Evolutionary conservation across 2,888 invertebrate species (phyloP).

Genomic region (Cryptus viduatorius): DNA sequence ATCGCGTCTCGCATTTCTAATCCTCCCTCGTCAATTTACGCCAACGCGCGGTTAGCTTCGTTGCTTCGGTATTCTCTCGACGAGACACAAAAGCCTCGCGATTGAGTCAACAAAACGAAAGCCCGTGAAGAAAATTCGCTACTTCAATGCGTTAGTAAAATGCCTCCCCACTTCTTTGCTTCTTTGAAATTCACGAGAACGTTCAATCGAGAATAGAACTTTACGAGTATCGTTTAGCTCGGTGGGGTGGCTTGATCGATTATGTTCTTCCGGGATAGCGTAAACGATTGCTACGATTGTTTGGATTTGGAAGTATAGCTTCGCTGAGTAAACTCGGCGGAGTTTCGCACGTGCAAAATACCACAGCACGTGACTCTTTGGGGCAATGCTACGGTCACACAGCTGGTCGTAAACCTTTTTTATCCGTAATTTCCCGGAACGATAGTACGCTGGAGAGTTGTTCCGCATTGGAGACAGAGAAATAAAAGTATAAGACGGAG

Average conservation of each 20-base stretch:
- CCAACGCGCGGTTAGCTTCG: conserved; percentile 8
- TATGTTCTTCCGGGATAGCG: conserved; percentile 42
- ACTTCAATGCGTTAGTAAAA: conserved; percentile 12
- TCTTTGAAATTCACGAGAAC: neutral
- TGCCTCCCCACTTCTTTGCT: neutral
- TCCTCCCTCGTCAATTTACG: conserved; percentile 17
- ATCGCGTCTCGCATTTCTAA: conserved; percentile 62
- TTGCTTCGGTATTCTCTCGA: neutral
- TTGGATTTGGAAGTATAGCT: conserved; percentile 10
- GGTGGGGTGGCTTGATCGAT: conserved; percentile 30
- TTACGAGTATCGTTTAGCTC: conserved; percentile 38
- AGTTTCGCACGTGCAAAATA: conserved; percentile 53
- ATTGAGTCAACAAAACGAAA: conserved; percentile 35
- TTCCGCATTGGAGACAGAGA: conserved; percentile 43
- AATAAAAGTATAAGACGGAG: neutral
- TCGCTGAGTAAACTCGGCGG: conserved; percentile 1
- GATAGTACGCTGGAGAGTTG: conserved; percentile 28
- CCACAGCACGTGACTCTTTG: conserved; percentile 51
- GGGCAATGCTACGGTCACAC: conserved; percentile 17
- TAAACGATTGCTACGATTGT: conserved; percentile 51
- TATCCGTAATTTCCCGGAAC: conserved; percentile 44
- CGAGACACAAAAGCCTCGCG: conserved; percentile 45
- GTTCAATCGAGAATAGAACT: conserved; percentile 45
- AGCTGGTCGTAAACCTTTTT: conserved; percentile 42
- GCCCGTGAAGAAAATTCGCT: conserved; percentile 6